Base-by-base conservation (phyloP, 2,113 vertebrate species). In the Centropus bengalensis region DNA sequence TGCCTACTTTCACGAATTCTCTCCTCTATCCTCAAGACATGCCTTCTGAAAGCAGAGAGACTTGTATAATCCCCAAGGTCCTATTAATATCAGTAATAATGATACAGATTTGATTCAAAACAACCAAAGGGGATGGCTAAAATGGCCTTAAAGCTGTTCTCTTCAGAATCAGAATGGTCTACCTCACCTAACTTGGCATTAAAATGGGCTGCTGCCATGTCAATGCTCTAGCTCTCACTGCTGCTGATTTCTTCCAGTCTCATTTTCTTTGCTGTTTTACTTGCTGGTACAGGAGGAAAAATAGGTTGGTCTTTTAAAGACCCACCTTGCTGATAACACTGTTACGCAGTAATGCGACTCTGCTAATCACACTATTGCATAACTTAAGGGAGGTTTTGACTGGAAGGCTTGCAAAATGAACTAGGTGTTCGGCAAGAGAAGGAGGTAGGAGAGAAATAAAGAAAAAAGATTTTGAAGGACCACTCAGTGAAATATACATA, bases 361-460 rank as follows among this genome's bases (percentile, higher is more conserved):
- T 88, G 70, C 70, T 64, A 40, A 67, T 60, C 52, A 30, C 12
- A 44, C 18, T 73, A 54, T 20, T 68, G 54, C 14, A 73, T 16
- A 95, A 96, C 24, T 27, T 69, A 52, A 38, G 19, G 88, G n/a
- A 58, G 77, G 88, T 44, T 86, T 82, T 92, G 62, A 82, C 92
- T 89, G 66, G 64, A 68, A 90, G 40, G 80, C 69, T 97, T 93
- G 80, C 40, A 88, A 40, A 91, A 94, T 56, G 78, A 92, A 89
- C 8, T 38, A 71, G 91, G 59, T 84, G 66, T 40, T 79, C 24
- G 56, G 64, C 17, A 30, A 22, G 1, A 62, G 14, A 51, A 28
- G 73, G 11, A 75, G 15, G 20, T 8, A 42, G 4, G 62, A 38
- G 30, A 70, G 3, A 38, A 38, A 76, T 5, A 38, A 68, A 49